phyloP scores from a whole-genome alignment of 2,113 vertebrate genomes.

The Gnathonemus longibarbis region DNA sequence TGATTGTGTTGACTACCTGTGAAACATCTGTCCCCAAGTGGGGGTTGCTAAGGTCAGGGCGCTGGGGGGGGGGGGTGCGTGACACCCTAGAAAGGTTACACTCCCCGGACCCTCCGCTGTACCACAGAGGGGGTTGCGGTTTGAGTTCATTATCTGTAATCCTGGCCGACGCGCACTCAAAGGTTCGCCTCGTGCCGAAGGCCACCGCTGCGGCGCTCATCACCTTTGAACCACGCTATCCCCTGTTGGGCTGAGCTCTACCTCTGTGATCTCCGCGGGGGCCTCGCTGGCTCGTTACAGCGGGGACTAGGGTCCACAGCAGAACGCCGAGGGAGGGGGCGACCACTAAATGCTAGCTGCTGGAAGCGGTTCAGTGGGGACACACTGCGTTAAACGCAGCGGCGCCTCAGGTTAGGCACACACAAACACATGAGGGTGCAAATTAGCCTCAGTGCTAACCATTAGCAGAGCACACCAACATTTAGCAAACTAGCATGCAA shows the following conservation, averaged over 20 bases:
- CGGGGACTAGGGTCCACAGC: not conserved
- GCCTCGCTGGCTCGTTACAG: not conserved
- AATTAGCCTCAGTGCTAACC: not conserved
- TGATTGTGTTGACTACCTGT: not conserved
- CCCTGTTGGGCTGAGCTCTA: not conserved
- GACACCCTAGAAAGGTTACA: constrained; percentile 18
- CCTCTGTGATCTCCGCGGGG: not conserved
- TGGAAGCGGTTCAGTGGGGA: not conserved
- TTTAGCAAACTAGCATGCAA: not conserved
- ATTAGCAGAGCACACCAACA: not conserved
- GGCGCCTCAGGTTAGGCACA: not conserved
- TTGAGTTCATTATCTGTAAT: constrained; percentile 40
- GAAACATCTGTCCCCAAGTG: not conserved
- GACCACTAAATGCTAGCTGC: not conserved
- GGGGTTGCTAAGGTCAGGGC: not conserved
- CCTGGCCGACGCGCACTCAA: constrained; percentile 34
- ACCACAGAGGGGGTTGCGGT: constrained; percentile 11
- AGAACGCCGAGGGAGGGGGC: not conserved
- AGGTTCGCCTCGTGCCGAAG: constrained; percentile 27
- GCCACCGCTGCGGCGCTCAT: constrained; percentile 30
- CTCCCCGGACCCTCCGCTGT: not conserved
- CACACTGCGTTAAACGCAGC: not conserved
- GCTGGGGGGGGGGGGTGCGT: not conserved
- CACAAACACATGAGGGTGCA: not conserved
- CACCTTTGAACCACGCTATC: constrained; percentile 17